Base-by-base conservation (phyloP, 2,888 invertebrate species). In the Drosophila birchii region DNA sequence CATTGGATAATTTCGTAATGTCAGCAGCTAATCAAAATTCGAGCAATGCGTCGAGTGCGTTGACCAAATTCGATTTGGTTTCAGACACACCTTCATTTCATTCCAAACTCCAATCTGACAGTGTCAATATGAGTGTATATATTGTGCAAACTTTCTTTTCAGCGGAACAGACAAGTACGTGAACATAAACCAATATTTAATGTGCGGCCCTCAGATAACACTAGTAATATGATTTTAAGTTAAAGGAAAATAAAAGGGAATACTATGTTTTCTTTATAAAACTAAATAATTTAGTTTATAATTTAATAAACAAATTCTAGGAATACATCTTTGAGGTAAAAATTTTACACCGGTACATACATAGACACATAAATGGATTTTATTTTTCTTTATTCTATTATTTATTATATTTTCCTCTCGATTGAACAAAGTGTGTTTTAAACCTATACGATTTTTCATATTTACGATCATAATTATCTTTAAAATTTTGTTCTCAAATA, bases 91-190 rank as follows among this genome's bases (percentile, higher is more conserved):
- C 68, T 43, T 55, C 44, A 11, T 36, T 53, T 23, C 51, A 53
- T 45, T 45, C 55, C 45, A 47, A 72, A 49, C 54, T 44, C 36
- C 61, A 23, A 72, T 63, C 39, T 23, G 41, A 43, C 36, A 43
- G 9, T 78, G 47, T 59, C 51, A 71, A 59, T 66, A 51, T 16
- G 20, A 34, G 34, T 34, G 47, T 29, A 47, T 29, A 70, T 74
- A 55, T 76, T 74, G 76, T 73, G 60, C 78, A 78, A 73, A 87
- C 89, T 86, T 86, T 86, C 86, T 76, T 87, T 86, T 86, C 78
- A 75, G 44, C 7, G 43, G 14, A 51, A 51, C 34, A 9, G 5
- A 16, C 34, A 51, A 51, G 51, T 51, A 36, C 34, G 51, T 51
- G 51, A 51, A 51, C 9, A 51, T 34, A 36, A 20, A 67, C 5